Conservation (phyloP, 2,888 invertebrate species). For the Dendrolimus pini region DNA sequence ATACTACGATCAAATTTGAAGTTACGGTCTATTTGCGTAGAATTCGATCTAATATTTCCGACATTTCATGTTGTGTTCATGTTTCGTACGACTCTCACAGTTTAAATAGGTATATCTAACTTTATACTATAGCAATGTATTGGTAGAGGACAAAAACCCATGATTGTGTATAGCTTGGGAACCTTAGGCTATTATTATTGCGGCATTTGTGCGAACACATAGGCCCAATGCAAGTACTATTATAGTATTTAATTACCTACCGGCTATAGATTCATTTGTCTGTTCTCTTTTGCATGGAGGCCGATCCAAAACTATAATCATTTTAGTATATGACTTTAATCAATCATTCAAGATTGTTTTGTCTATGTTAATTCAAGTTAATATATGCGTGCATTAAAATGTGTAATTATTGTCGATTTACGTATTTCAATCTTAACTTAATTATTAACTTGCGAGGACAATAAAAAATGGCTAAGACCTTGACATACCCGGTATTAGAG, state of each 20-base stretch:
- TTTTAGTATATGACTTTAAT: no score
- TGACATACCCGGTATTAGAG: constrained; percentile 38
- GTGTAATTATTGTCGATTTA: no score
- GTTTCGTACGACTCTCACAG: constrained; percentile 82
- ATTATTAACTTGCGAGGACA: background rate
- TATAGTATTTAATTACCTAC: no score
- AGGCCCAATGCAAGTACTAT: background rate
- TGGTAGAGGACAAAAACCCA: constrained; percentile 51
- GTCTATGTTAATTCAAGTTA: no score
- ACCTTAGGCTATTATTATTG: constrained; percentile 25
- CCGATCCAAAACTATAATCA: no score
- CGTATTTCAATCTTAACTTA: no score
- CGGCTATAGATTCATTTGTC: no score
- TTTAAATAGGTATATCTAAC: constrained; percentile 29
- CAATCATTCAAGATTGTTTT: no score
- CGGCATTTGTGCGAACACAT: constrained; percentile 20
- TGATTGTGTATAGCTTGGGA: constrained; percentile 54
- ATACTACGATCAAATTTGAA: background rate
- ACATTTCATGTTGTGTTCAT: constrained; percentile 81
- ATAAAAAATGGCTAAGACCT: constrained; percentile 19
- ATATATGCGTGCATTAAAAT: no score
- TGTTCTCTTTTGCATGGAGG: no score
- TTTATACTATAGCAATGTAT: constrained; percentile 66
- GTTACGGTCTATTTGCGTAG: constrained; percentile 79
- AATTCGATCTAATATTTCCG: constrained; percentile 82